Evolutionary conservation across 2,888 invertebrate species (phyloP), one percentile per base, ranked within the genome.

Genomic region (Clunio marinus): DNA sequence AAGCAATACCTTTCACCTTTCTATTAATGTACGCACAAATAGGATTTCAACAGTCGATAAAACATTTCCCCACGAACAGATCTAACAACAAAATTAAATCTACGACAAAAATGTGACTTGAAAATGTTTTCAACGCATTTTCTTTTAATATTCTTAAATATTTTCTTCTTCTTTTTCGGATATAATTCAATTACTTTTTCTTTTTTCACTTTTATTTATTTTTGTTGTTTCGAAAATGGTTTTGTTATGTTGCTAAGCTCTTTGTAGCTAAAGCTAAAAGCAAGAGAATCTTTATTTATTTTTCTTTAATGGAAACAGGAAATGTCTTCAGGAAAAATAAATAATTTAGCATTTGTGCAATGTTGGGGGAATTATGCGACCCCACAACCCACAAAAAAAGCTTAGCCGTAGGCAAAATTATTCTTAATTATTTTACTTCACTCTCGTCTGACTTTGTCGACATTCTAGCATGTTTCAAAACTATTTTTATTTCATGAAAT

Each of bases 111-210:
- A 32, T 32, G 35, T 32, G 35, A 32, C 35, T n/a, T 32, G 35
- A 32, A 32, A 32, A 32, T n/a, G n/a, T n/a, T n/a, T n/a, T n/a
- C n/a, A n/a, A n/a, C n/a, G n/a, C n/a, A n/a, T n/a, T n/a, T n/a
- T n/a, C n/a, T n/a, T n/a, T n/a, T n/a, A n/a, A n/a, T n/a, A n/a
- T n/a, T n/a, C n/a, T n/a, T n/a, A n/a, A n/a, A n/a, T n/a, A n/a
- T n/a, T n/a, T 32, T 32, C 35, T 32, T 8, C 35, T 5, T 13
- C 5, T 32, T 32, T 32, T 13, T 32, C 35, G 51, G 20, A 51
- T 24, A 51, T 51, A 51, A 51, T 51, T 51, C 51, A 51, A 51
- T 51, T 51, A 51, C 51, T 51, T 51, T 24, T 15, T 15, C n/a
- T n/a, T 15, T 20, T 51, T 51, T 51, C 22, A 24, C 20, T 51